Conservation (phyloP, 2,888 invertebrate genomes). For the Heliconius ismenius region DNA sequence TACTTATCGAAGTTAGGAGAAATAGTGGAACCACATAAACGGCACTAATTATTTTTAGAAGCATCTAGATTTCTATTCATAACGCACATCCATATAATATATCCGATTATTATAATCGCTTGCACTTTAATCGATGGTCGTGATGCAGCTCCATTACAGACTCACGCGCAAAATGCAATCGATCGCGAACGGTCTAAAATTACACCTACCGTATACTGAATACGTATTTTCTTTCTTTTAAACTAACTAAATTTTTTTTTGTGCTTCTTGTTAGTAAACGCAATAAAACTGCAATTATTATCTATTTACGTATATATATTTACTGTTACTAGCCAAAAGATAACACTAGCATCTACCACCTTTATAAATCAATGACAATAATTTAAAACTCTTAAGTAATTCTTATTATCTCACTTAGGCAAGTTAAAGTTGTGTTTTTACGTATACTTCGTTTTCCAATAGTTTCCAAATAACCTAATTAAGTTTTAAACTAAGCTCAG, state of each 20-base stretch:
- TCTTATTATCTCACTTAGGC: constrained; percentile 82
- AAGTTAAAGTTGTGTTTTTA: constrained; percentile 81
- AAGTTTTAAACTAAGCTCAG: constrained; percentile 75
- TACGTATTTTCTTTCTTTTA: constrained; percentile 72
- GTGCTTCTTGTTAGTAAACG: constrained; percentile 64
- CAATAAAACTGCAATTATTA: constrained; percentile 59
- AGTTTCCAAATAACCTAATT: constrained; percentile 71
- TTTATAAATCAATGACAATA: constrained; percentile 76
- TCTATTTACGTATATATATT: constrained; percentile 69
- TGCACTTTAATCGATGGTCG: constrained; percentile 41
- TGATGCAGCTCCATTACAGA: constrained; percentile 38
- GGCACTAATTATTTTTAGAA: constrained; percentile 66
- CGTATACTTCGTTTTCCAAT: constrained; percentile 82
- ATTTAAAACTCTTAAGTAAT: constrained; percentile 79
- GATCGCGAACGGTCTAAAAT: constrained; percentile 57
- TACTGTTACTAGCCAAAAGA: constrained; percentile 73
- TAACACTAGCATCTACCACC: constrained; percentile 78
- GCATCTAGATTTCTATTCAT: constrained; percentile 73
- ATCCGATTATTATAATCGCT: constrained; percentile 46
- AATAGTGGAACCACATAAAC: constrained; percentile 61
- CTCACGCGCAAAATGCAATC: constrained; percentile 49
- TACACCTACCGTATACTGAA: constrained; percentile 80
- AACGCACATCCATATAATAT: constrained; percentile 70
- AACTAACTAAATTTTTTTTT: constrained; percentile 70
- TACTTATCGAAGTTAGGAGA: constrained; percentile 52